Percentiles rank a stretch among this genome's conserved stretches.
Conservation (phyloP, 2,888 invertebrate species). For the Trachelus troglodyta region DNA sequence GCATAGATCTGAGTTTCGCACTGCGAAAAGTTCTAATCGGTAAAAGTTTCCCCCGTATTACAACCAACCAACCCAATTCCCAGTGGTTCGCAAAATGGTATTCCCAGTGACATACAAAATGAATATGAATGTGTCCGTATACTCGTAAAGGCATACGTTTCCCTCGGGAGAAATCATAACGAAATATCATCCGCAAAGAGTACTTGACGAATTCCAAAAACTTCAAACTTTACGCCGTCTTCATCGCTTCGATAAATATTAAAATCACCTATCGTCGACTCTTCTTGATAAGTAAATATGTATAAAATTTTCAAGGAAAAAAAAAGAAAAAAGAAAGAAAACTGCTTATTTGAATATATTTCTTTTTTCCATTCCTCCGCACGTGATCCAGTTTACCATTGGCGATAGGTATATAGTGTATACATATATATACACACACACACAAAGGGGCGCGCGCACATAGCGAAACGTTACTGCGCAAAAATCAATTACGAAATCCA, state of each 20-base stretch:
- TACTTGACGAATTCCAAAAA: neutral
- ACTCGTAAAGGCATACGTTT: neutral
- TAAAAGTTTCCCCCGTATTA: neutral
- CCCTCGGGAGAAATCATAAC: neutral
- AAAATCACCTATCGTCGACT: neutral
- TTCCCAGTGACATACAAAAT: neutral
- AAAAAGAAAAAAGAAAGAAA: neutral
- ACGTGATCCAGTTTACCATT: neutral
- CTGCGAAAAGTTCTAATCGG: constrained; percentile 12
- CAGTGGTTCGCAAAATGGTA: neutral
- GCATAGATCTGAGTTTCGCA: constrained; percentile 32
- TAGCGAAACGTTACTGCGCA: neutral
- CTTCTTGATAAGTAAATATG: neutral
- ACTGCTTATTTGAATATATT: neutral
- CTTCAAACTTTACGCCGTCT: neutral
- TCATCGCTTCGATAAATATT: neutral
- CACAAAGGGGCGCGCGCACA: neutral
- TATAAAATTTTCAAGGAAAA: neutral
- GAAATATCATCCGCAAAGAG: neutral
- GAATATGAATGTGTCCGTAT: neutral
- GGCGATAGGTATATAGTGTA: neutral
- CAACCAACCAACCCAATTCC: neutral
- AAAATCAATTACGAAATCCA: neutral
- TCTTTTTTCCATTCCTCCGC: neutral
- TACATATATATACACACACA: no score